Evolutionary conservation across 2,797 vertebrate genomes (phyloP).

Genomic region (Tauraco hartlaubi): DNA sequence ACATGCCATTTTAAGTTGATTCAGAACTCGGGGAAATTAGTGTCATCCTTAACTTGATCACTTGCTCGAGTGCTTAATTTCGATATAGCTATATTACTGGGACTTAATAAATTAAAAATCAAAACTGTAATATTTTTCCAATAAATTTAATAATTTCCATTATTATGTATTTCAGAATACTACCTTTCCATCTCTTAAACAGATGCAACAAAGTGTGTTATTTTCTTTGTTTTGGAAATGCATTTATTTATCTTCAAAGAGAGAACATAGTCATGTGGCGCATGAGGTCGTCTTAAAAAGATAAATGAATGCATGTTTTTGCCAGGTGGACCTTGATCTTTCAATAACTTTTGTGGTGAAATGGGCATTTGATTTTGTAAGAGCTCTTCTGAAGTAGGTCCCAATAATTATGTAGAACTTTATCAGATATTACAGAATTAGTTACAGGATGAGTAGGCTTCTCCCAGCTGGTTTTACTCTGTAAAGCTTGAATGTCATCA

Average conservation of each 20-base stretch:
- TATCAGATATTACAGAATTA: neutral
- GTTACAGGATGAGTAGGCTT: neutral
- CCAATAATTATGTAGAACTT: neutral
- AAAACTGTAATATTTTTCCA: neutral
- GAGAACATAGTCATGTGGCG: neutral
- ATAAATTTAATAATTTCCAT: neutral
- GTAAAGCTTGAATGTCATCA: neutral
- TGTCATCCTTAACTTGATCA: neutral
- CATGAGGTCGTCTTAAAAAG: neutral
- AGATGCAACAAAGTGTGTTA: neutral
- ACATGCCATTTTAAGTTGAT: neutral
- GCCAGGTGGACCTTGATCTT: neutral
- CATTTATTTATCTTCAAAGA: neutral
- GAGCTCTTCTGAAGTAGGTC: neutral
- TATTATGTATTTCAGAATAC: neutral
- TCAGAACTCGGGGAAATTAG: neutral
- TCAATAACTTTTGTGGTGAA: neutral
- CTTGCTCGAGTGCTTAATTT: neutral
- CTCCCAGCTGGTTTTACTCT: neutral
- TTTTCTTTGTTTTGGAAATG: neutral
- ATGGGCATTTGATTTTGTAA: neutral
- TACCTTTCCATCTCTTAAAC: neutral
- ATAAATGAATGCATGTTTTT: neutral
- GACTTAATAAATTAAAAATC: neutral
- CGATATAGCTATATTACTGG: neutral